A percentile compares a stretch with the other conserved stretches of the same genome.
phyloP scores from a whole-genome alignment of 2,888 invertebrate species.

The Reticulitermes lucifugus region DNA sequence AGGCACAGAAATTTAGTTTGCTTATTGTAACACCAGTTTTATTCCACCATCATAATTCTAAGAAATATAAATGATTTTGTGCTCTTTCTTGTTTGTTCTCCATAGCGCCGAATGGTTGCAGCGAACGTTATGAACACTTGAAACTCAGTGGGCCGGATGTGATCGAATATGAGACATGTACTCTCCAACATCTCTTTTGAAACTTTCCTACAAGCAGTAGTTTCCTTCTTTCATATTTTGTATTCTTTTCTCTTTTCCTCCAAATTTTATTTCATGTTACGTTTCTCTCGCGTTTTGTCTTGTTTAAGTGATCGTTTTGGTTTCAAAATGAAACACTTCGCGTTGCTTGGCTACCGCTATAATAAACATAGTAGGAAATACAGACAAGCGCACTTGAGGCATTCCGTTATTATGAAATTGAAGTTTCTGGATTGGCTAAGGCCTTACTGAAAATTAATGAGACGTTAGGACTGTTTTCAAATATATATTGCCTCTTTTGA shows the following conservation, averaged over 20 bases:
- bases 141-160: conserved; percentile 15
- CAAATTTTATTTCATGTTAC: background rate
- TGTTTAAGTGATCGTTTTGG: background rate
- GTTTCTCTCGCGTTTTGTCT: conserved; percentile 3
- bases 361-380: conserved; percentile 1
- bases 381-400: conserved; percentile 17
- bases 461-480: no score
- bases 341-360: conserved; percentile 28
- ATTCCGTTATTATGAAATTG: conserved; percentile 11
- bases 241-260: background rate
- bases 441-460: background rate
- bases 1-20: no score
- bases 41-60: background rate
- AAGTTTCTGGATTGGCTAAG: background rate
- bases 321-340: conserved; percentile 39
- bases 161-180: background rate
- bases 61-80: background rate
- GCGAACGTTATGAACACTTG: background rate
- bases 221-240: background rate
- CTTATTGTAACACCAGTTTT: background rate
- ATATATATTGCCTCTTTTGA: no score
- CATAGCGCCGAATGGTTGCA: background rate
- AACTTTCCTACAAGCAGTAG: background rate
- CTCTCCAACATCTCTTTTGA: background rate
- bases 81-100: background rate